Percentiles rank a stretch among this genome's conserved stretches.
phyloP scores from a whole-genome alignment of 2,797 vertebrate genomes.

The Lycodopsis pacificus region DNA sequence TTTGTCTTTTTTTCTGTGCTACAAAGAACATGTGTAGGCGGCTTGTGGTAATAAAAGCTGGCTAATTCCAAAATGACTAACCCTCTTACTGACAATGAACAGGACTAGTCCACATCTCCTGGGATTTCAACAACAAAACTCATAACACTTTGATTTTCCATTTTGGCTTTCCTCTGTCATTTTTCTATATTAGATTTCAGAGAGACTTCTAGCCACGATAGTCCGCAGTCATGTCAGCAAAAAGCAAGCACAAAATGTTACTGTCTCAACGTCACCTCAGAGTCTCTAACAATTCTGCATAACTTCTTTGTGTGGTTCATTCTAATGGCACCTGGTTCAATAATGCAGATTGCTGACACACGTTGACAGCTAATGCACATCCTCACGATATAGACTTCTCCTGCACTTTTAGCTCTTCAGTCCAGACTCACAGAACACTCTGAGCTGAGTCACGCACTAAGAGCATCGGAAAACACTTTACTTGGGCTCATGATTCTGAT shows the following conservation, averaged over 20 bases:
- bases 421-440: conserved; percentile 1
- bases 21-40: conserved; percentile 48
- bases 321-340: conserved; percentile 59
- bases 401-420: conserved; percentile 27
- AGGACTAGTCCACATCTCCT: background rate
- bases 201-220: conserved; percentile 5
- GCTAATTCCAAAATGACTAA: conserved; percentile 33
- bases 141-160: background rate
- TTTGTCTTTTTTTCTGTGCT: conserved; percentile 52
- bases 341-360: conserved; percentile 58
- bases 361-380: conserved; percentile 49
- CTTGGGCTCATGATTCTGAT: background rate
- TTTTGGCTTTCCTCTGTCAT: background rate
- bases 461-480: conserved; percentile 8
- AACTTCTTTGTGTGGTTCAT: conserved; percentile 24
- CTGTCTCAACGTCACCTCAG: conserved; percentile 21
- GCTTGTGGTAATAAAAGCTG: conserved; percentile 44
- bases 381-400: conserved; percentile 19
- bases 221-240: background rate
- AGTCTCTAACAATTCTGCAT: conserved; percentile 5
- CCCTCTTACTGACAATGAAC: conserved; percentile 9
- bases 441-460: conserved; percentile 21
- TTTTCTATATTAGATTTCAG: conserved; percentile 1
- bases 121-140: conserved; percentile 12
- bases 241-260: conserved; percentile 25